Evolutionary conservation across 2,888 invertebrate species (phyloP), one percentile per base, ranked within the genome.

Genomic region (Brassicogethes aeneus): DNA sequence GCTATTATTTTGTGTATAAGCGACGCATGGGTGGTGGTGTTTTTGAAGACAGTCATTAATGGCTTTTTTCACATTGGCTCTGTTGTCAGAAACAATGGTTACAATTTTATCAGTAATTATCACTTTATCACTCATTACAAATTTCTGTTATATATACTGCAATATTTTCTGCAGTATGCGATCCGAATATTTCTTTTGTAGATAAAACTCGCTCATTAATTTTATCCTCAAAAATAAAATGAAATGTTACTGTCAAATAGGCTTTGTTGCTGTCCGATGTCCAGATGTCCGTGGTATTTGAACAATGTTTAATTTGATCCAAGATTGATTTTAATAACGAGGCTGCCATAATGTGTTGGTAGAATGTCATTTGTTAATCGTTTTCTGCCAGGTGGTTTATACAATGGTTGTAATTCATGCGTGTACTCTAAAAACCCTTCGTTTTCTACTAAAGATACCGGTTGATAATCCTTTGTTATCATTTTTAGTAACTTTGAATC

Each of bases 211-310:
- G 36, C 2, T 50, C 23, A 3, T 36, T 30, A 16, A 52, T 32
- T 47, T 39, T 42, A 33, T 49, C 38, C 23, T 52, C 30, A 36
- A 38, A 41, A 33, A 54, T 54, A 46, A 57, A 57, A 46, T 58
- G 55, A 15, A 41, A 16, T 2, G 56, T 56, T n/a, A 53, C 48
- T 8, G 52, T 53, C 3, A 54, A 36, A 40, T 52, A 59, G 1
- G 49, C 30, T 35, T 34, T 50, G 17, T 48, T 52, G 37, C 44
- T 48, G 34, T 56, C 53, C 1, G 55, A 59, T 10, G 51, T 50
- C 57, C 55, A 57, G 3, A 57, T 53, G 36, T 59, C 54, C 16
- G 57, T 56, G 5, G 57, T 58, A 15, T 54, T 39, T 16, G 51
- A 42, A 29, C 54, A 36, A 42, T 46, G 2, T 30, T 49, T 16